These are phyloP conservation scores for Apeltes quadracus DNA, from an alignment of 2,113 vertebrate species.

Conservation along the genomic window DNA sequence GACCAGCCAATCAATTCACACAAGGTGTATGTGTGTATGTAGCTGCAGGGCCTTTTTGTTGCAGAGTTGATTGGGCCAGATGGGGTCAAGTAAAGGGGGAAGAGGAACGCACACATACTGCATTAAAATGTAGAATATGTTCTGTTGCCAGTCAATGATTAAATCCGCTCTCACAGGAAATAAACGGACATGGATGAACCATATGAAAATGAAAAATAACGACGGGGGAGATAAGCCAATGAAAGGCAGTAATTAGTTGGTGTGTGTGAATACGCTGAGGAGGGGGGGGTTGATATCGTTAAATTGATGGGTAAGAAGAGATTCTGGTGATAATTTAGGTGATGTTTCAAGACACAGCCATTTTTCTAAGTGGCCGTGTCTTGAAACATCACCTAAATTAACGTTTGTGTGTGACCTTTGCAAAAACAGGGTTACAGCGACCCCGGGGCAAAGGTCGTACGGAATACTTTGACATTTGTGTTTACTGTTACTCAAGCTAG, in stretches of 20 bases:
- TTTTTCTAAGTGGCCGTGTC: not conserved
- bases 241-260: conserved; percentile 3
- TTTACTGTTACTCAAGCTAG: not conserved
- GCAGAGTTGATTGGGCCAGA: conserved; percentile 71
- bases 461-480: not conserved
- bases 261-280: conserved; percentile 3
- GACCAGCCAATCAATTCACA: conserved; percentile 76
- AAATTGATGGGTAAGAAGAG: conserved; percentile 7
- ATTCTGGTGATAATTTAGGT: conserved; percentile 4
- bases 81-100: conserved; percentile 69
- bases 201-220: conserved; percentile 43
- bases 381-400: too few species aligned
- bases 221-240: not conserved
- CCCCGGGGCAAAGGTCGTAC: not conserved
- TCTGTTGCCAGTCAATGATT: conserved; percentile 46
- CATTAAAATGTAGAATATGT: conserved; percentile 60
- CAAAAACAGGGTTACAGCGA: not conserved
- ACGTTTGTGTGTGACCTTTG: too few species aligned
- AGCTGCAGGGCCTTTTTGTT: conserved; percentile 58
- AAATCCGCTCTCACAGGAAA: conserved; percentile 46
- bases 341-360: not conserved
- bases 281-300: not conserved
- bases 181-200: not conserved
- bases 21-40: conserved; percentile 54
- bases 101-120: conserved; percentile 42